phyloP scores from a whole-genome alignment of 2,888 invertebrate genomes.

The Cheilosia variabilis region DNA sequence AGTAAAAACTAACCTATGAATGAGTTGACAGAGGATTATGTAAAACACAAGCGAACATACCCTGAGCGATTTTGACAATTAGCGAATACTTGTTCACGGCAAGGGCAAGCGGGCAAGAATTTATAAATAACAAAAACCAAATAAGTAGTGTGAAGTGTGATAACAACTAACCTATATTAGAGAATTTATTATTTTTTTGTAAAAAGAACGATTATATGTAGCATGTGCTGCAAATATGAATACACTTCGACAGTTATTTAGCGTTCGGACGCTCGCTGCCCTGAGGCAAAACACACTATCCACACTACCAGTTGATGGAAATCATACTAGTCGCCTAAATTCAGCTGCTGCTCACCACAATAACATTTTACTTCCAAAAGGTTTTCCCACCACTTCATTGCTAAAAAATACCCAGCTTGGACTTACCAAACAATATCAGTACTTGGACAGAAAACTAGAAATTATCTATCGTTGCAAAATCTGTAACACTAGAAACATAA shows the following conservation, averaged over 20 bases:
- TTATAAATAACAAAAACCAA: background rate
- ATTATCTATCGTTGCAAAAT: constrained; percentile 81
- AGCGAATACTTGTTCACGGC: background rate
- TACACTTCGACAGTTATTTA: constrained; percentile 62
- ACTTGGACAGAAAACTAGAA: constrained; percentile 80
- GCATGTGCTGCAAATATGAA: constrained; percentile 66
- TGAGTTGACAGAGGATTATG: background rate
- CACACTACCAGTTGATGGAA: constrained; percentile 40
- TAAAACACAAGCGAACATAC: background rate
- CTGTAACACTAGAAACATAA: constrained; percentile 81
- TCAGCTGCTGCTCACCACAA: constrained; percentile 23
- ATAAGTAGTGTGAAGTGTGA: background rate
- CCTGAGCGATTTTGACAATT: background rate
- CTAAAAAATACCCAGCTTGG: constrained; percentile 41
- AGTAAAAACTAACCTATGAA: background rate
- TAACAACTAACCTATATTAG: constrained; percentile 18
- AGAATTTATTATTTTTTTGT: background rate
- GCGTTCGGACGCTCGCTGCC: constrained; percentile 61
- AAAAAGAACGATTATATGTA: background rate
- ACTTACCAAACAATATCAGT: constrained; percentile 77
- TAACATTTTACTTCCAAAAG: constrained; percentile 42
- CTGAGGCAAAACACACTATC: constrained; percentile 56
- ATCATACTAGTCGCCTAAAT: constrained; percentile 29
- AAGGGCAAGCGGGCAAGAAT: background rate
- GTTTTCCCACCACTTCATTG: constrained; percentile 24